Percentiles rank a stretch among this genome's conserved stretches.
phyloP scores from a whole-genome alignment of 2,888 invertebrate genomes.

The Sphinx pinastri region DNA sequence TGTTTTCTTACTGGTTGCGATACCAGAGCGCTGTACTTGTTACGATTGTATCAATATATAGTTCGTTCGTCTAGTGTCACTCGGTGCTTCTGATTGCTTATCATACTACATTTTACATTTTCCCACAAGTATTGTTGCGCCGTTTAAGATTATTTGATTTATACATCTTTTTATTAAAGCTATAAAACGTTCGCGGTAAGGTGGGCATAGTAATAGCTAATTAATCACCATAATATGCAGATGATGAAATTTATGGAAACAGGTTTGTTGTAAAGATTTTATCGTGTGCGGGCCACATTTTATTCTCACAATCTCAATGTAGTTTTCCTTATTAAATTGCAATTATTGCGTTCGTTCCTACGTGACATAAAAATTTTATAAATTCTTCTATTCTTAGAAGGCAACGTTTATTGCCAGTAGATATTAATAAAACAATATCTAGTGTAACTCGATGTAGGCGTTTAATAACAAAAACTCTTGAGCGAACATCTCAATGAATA shows the following conservation, averaged over 20 bases:
- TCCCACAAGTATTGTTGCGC: slow-evolving; percentile 10
- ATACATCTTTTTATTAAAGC: background rate
- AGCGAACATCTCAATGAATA: background rate
- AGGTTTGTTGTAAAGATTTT: slow-evolving; percentile 1
- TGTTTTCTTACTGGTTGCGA: background rate
- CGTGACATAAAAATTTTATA: slow-evolving; percentile 8
- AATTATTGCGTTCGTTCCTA: background rate
- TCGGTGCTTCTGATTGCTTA: slow-evolving; percentile 1
- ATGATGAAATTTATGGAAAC: background rate
- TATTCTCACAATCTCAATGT: slow-evolving; percentile 4
- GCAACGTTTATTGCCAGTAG: slow-evolving; percentile 7
- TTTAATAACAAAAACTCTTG: background rate
- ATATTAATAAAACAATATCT: background rate
- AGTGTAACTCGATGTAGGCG: background rate
- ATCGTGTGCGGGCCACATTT: background rate
- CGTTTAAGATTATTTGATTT: background rate
- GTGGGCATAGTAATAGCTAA: background rate
- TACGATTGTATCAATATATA: background rate
- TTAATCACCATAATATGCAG: slow-evolving; percentile 13
- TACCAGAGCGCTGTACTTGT: background rate
- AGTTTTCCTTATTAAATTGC: slow-evolving; percentile 16
- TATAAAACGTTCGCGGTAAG: background rate
- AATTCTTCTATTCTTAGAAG: slow-evolving; percentile 8
- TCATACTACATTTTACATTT: background rate
- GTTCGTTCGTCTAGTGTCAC: background rate